Percentiles rank a stretch among this genome's conserved stretches.
Evolutionary conservation across 2,113 vertebrate species (phyloP).

Genomic region (Clarias macrocephalus): DNA sequence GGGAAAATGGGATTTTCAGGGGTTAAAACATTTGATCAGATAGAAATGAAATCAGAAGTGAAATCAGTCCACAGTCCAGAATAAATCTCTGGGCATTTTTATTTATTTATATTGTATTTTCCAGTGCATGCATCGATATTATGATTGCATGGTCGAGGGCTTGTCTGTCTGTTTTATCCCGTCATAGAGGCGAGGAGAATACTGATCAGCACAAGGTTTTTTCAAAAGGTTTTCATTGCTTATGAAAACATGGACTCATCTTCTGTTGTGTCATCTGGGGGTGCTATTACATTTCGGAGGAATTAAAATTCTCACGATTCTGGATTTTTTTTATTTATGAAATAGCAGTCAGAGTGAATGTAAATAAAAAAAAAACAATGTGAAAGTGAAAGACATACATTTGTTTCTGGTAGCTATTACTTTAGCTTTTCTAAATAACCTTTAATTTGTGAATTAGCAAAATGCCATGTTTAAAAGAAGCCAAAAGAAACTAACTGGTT

Average conservation of each 20-base stretch:
- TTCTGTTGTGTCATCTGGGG: neutral
- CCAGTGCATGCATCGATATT: neutral
- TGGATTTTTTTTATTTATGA: neutral
- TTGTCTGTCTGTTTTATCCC: neutral
- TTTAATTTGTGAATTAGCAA: neutral
- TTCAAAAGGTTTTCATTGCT: neutral
- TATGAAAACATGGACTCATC: neutral
- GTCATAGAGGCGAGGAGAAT: neutral
- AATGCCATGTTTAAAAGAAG: neutral
- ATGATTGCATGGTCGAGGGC: neutral
- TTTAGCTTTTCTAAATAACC: neutral
- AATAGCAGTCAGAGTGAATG: neutral
- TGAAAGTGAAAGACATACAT: neutral
- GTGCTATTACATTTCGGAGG: neutral
- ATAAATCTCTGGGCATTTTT: neutral
- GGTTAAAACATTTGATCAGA: conserved; percentile 26
- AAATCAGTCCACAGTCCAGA: conserved; percentile 54
- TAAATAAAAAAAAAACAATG: neutral
- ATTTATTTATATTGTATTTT: neutral
- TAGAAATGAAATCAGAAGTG: conserved; percentile 20
- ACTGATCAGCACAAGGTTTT: neutral
- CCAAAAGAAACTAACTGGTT: neutral
- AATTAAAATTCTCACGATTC: too few species aligned
- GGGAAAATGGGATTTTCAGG: conserved; percentile 28
- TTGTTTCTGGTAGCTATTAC: neutral